Base-by-base conservation (phyloP, 2,113 vertebrate genomes). In the Gambusia holbrooki region DNA sequence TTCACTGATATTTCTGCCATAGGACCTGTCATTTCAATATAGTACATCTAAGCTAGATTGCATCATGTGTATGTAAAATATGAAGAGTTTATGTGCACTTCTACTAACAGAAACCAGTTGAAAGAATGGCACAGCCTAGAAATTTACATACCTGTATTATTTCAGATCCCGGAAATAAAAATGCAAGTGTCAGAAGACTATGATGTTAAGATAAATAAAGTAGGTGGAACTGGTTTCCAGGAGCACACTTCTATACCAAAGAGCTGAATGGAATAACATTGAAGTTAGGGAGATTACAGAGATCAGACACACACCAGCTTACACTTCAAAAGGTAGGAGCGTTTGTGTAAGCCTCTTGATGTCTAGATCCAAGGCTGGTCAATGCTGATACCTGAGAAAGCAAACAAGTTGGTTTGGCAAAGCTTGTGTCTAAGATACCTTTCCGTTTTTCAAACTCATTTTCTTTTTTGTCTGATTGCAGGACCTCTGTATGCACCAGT, bases 341-440 rank as follows among this genome's bases (percentile, higher is more conserved):
- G 68, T 83, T 83, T 82, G 58, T 81, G 74, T 83, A 86, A 88
- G 81, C 85, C 70, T 64, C 76, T 89, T 88, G 82, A 92, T 89
- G 79, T 88, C 63, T 66, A 76, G 77, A 84, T 85, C 74, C 71
- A 69, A 83, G 77, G 66, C 58, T 32, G 15, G 61, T 75, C 61
- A 69, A 37, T 62, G 58, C 76, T 7, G 45, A 83, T 80, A 89
- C 81, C 77, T 85, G 79, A 29, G 32, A 69, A 62, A 66, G 58
- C 74, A 84, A 83, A 83, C 61, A 77, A 74, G 65, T 66, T 42
- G 17, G 61, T 63, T 72, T 77, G 82, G 88, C 64, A 37, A 51
- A 76, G 72, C 75, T 73, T 82, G 71, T 77, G 83, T 51, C 58
- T 65, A 35, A 80, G 69, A 67, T 7, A 58, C 54, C 22, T 29